Base-by-base conservation (phyloP, 2,113 vertebrate genomes). In the Hystrix brachyura region DNA sequence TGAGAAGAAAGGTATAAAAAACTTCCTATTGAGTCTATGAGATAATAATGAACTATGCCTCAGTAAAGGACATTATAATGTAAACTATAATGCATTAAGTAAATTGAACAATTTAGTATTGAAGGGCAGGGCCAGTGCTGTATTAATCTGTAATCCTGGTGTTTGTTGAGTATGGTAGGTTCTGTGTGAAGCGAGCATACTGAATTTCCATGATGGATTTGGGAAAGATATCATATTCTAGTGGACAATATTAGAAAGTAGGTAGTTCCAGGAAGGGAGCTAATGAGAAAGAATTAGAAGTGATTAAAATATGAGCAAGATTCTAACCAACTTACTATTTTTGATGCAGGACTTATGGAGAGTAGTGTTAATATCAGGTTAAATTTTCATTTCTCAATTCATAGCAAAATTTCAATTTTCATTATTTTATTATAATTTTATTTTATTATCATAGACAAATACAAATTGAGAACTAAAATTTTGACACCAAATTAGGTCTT, bases 351-450 rank as follows among this genome's bases (percentile, higher is more conserved):
- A 82, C 34, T 74, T 89, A 60, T 32, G 18, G 11, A 95, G 29
- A 72, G 3, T 57, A 88, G 32, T 64, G 29, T 95, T 82, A 88
- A 55, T 71, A 60, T 12, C 71, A 53, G 15, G 23, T 72, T 87
- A 72, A 51, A 81, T 85, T 96, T 78, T 92, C 64, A 88, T 87
- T 93, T 98, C 53, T 76, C 38, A 43, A 21, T 93, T 78, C 38
- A 72, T 15, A 72, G 17, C 48, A 32, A 74, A 72, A 94, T n/a
- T 79, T 46, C 15, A 59, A 32, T 80, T 95, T 93, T 90, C 12
- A 74, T 78, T 82, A 69, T 82, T 93, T 85, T 18, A 67, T 60
- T 64, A 0, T 90, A 60, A 51, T 94, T 96, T 95, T 76, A 83
- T 23, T 74, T 88, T 15, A 60, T 78, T 85, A 74, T 53, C 65